phyloP scores from a whole-genome alignment of 2,888 invertebrate species.

The Rhagonycha lutea region DNA sequence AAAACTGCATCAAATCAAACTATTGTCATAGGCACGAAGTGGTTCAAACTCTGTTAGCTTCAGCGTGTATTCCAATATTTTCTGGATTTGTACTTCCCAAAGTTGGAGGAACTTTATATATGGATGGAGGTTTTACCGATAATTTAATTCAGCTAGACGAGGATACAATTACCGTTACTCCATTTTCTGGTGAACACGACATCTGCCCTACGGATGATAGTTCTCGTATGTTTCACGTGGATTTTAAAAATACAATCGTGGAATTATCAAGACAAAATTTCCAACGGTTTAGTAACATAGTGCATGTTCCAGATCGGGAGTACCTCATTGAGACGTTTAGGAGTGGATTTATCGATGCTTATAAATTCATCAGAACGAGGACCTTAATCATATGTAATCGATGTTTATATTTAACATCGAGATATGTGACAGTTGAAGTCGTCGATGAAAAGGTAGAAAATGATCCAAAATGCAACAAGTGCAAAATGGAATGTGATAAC shows the following conservation, averaged over 20 bases:
- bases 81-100: not conserved
- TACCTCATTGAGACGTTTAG: not conserved
- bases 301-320: not conserved
- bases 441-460: not conserved
- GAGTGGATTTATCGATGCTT: not conserved
- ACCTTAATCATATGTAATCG: not conserved
- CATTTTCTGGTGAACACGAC: not conserved
- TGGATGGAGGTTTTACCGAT: not conserved
- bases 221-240: not conserved
- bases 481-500: not conserved
- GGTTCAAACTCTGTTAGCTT: not conserved
- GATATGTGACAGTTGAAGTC: not conserved
- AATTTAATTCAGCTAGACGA: not conserved
- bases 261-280: not conserved
- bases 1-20: not conserved
- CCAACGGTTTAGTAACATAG: not conserved
- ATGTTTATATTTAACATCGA: not conserved
- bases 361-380: not conserved
- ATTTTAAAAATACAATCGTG: not conserved
- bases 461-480: not conserved
- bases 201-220: not conserved
- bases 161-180: not conserved
- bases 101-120: not conserved
- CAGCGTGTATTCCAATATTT: not conserved
- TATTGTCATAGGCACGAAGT: not conserved